Conservation (phyloP, 2,113 vertebrate species). For the Propithecus coquereli region DNA sequence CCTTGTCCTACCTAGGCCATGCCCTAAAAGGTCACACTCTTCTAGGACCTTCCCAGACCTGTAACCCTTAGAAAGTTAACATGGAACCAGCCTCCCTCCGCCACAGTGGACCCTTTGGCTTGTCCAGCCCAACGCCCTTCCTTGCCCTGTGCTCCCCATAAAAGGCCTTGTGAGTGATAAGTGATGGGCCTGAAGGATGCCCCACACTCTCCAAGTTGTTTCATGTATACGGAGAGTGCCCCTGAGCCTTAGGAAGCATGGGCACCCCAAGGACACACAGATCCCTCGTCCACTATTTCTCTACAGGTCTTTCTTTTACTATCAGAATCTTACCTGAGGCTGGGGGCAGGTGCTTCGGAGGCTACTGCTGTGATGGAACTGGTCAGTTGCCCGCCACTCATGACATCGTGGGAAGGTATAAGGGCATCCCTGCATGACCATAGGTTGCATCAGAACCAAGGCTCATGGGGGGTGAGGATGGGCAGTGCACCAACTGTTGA, state of each 20-base stretch:
- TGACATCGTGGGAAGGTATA: slow-evolving; percentile 80
- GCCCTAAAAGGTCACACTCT: neutral
- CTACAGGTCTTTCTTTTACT: neutral
- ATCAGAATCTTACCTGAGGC: slow-evolving; percentile 80
- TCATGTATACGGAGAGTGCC: neutral
- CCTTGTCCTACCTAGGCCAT: neutral
- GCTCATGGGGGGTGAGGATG: slow-evolving; percentile 70
- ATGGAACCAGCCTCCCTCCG: neutral
- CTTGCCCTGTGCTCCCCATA: neutral
- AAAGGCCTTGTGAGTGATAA: neutral
- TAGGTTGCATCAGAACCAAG: slow-evolving; percentile 81
- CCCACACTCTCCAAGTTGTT: neutral
- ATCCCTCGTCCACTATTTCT: neutral
- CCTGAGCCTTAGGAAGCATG: neutral
- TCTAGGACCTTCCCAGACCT: neutral
- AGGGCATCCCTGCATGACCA: slow-evolving; percentile 87
- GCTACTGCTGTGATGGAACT: slow-evolving; percentile 62
- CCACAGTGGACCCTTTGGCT: neutral
- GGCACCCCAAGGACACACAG: neutral
- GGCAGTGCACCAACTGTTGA: slow-evolving; percentile 18
- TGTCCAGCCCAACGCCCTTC: neutral
- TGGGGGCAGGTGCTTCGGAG: slow-evolving; percentile 60
- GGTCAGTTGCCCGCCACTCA: slow-evolving; percentile 77
- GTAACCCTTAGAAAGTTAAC: neutral
- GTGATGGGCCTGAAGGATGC: neutral